Percentiles rank a stretch among this genome's conserved stretches.
Evolutionary conservation across 2,113 vertebrate genomes (phyloP).

Genomic region (Desmodus rotundus): DNA sequence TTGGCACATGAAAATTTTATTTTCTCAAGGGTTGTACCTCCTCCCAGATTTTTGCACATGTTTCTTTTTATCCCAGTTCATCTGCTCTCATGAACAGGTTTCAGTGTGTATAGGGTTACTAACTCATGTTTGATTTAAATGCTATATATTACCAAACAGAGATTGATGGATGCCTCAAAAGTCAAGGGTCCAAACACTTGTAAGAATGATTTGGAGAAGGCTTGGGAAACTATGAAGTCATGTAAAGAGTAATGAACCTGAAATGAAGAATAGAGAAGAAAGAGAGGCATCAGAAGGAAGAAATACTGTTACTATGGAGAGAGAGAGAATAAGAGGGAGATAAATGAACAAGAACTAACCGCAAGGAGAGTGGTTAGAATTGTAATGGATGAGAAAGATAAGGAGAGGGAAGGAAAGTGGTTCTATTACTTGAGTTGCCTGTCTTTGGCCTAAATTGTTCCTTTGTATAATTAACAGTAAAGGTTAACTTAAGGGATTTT

Average conservation of each 20-base stretch:
- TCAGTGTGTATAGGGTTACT: neutral
- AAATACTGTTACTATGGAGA: neutral
- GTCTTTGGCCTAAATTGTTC: neutral
- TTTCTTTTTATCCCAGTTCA: neutral
- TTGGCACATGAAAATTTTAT: neutral
- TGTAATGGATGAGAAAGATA: neutral
- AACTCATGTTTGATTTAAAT: neutral
- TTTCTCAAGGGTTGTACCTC: neutral
- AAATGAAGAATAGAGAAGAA: neutral
- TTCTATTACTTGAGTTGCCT: neutral
- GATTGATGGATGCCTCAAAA: neutral
- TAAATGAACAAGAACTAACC: neutral
- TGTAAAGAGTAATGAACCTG: neutral
- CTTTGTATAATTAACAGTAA: neutral
- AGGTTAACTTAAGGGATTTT: neutral
- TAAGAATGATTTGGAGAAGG: neutral
- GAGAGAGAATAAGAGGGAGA: neutral
- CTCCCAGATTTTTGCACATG: neutral
- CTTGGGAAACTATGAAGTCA: neutral
- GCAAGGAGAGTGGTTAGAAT: neutral
- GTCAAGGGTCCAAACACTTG: neutral
- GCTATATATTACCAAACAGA: neutral
- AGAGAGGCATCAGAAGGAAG: neutral
- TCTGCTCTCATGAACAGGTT: neutral
- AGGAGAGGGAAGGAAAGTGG: neutral